Conservation (phyloP, 2,888 invertebrate species). For the Acanthacorydalis orientalis region DNA sequence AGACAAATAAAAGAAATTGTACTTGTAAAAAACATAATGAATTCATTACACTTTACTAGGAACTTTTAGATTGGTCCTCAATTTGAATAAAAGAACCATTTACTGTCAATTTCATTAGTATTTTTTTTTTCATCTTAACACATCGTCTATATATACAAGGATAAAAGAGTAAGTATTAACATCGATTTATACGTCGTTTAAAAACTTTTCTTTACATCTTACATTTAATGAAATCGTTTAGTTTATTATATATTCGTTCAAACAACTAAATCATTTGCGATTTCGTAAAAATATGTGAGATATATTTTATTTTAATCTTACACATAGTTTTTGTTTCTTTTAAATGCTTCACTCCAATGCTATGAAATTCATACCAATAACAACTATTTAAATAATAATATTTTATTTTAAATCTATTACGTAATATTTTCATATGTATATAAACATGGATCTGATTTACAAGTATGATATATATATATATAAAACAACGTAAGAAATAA, state of each 20-base stretch:
- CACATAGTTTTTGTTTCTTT: no score
- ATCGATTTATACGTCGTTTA: constrained; percentile 1
- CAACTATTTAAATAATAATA: no score
- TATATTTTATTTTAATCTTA: background rate
- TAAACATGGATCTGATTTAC: background rate
- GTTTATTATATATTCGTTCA: background rate
- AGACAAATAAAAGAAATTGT: background rate
- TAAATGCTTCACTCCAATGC: no score
- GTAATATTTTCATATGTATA: no score
- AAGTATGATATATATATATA: background rate
- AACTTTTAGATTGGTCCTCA: constrained; percentile 3
- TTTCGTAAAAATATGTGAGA: constrained; percentile 5
- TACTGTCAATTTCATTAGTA: no score
- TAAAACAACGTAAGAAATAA: background rate
- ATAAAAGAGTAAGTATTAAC: background rate
- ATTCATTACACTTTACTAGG: constrained; percentile 1
- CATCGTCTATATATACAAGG: background rate
- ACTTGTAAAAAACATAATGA: background rate
- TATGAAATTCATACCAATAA: no score
- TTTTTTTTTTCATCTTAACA: background rate
- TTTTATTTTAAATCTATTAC: no score
- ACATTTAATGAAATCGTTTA: no score
- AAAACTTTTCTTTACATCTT: background rate
- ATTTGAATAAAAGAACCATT: constrained; percentile 1
- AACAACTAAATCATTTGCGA: background rate